Base-by-base conservation (phyloP, 2,113 vertebrate genomes). In the Cyanoramphus novaezelandiae region DNA sequence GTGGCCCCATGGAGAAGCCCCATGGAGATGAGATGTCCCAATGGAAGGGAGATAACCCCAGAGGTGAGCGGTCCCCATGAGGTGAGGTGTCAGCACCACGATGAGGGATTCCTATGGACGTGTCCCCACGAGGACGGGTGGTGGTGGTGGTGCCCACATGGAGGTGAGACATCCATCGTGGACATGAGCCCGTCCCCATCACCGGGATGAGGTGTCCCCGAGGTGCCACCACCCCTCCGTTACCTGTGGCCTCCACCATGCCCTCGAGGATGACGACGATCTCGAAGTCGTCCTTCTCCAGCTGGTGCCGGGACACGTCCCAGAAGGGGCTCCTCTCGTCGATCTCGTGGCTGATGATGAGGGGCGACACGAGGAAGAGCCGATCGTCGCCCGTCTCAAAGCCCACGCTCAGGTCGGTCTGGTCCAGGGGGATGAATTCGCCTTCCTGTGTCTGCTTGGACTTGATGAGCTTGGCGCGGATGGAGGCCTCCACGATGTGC, bases 201-300 rank as follows among this genome's bases (percentile, higher is more conserved):
- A 4, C 3, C 2, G 10, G 29, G 25, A 24, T 5, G 10, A 43
- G 18, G 3, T 11, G 13, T 31, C 46, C 33, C 37, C 16, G 23
- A 27, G 9, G 25, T 10, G 41, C 33, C 28, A 29, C 27, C 25
- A 8, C 6, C 65, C 63, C 80, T 27, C 33, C 1, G 18, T 77
- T 93, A 99, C 99, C 99, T 87, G 99, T 99, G 88, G 99, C 98
- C 93, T 99, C 99, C 97, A 99, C 99, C 99, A 99, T 99, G 50
- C 98, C 99, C 93, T 99, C 99, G 3, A 99, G 96, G 93, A 99
- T 99, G 88, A 99, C 99, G 1, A 99, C 99, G 28, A 99, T 98
- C 98, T 99, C 98, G 2, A 98, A 98, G 69, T 99, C 98, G 6
- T 99, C 98, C 93, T 98, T 97, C 79, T 96, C 97, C 31, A 99